A percentile compares a stretch with the other conserved stretches of the same genome.
Conservation (phyloP, 2,113 vertebrate species). For the Rhadina sibilatrix region DNA sequence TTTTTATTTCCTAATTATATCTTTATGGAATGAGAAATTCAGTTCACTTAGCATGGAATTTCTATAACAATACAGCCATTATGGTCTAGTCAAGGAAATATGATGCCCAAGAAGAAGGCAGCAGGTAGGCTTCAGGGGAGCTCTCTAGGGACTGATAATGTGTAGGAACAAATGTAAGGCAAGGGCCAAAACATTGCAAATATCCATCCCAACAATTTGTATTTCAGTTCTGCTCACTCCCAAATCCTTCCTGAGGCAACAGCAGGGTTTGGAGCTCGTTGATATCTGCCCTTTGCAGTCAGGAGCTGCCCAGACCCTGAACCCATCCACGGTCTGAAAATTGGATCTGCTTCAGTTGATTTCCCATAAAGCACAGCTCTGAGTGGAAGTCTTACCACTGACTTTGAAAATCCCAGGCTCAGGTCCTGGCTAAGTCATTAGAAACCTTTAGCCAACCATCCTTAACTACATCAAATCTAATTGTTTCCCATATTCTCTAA, state of each 20-base stretch:
- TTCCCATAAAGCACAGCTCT: background rate
- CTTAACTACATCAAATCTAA: background rate
- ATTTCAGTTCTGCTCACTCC: background rate
- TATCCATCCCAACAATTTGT: background rate
- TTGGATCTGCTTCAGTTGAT: background rate
- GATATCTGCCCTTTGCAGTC: background rate
- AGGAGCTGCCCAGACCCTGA: background rate
- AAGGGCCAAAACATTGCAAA: background rate
- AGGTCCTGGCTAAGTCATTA: background rate
- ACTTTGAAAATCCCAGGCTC: background rate
- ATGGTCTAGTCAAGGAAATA: background rate
- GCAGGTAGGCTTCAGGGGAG: background rate
- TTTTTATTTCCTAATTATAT: constrained; percentile 15
- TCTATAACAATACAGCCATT: background rate
- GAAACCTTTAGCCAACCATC: background rate
- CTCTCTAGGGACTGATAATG: background rate
- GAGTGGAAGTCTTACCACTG: background rate
- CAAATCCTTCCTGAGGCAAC: background rate
- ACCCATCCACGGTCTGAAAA: background rate
- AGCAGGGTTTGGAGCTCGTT: background rate
- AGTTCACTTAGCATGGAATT: background rate
- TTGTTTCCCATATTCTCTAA: background rate
- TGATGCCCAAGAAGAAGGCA: background rate
- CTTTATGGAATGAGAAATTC: constrained; percentile 4
- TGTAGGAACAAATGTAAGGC: background rate